Conservation (phyloP, 2,113 vertebrate genomes). For the Nesoenas mayeri region DNA sequence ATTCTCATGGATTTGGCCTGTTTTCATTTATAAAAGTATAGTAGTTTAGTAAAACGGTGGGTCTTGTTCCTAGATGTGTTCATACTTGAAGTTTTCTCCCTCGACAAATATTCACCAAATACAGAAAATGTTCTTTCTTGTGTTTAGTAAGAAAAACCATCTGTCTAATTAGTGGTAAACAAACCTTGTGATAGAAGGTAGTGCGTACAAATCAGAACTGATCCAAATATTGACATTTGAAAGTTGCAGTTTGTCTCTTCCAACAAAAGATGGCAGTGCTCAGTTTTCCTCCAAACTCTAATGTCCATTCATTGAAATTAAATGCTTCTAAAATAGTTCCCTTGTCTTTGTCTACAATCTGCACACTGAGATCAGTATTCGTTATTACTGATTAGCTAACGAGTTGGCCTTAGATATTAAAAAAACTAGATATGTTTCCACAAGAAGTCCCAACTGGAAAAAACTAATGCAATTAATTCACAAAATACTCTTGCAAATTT, state of each 20-base stretch:
- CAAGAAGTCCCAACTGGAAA: neutral
- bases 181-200: neutral
- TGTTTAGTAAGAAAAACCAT: neutral
- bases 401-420: neutral
- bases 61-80: neutral
- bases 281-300: conserved; percentile 5
- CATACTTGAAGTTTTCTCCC: neutral
- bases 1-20: neutral
- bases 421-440: neutral
- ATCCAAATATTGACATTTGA: neutral
- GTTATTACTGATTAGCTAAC: neutral
- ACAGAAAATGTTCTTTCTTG: neutral
- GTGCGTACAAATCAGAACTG: neutral
- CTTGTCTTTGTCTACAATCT: neutral
- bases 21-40: neutral
- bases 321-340: neutral
- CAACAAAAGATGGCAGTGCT: conserved; percentile 67
- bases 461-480: neutral
- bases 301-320: neutral
- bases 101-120: neutral
- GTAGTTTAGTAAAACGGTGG: neutral
- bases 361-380: neutral
- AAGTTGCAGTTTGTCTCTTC: conserved; percentile 16
- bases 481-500: neutral
- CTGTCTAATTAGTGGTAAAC: neutral